Conservation (phyloP, 1,140 invertebrate genomes). For the Achatina immaculata region DNA sequence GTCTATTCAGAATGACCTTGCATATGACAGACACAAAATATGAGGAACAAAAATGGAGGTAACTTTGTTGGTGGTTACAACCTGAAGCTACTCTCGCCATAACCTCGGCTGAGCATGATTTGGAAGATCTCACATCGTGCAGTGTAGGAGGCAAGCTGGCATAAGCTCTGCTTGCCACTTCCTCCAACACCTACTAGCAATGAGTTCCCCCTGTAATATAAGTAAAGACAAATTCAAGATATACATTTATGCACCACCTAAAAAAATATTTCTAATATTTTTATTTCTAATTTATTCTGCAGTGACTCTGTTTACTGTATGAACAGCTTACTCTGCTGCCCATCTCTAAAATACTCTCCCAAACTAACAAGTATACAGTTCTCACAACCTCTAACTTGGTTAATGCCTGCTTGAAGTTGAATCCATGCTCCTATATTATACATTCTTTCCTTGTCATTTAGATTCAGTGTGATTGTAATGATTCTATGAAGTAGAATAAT, state of each 20-base stretch:
- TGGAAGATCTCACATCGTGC: slow-evolving; percentile 81
- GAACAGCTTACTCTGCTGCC: not conserved
- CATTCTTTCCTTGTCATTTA: too few species aligned
- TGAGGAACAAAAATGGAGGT: too few species aligned
- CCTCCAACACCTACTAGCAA: slow-evolving; percentile 86
- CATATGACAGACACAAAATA: too few species aligned
- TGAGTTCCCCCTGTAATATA: slow-evolving; percentile 76
- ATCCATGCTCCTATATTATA: too few species aligned
- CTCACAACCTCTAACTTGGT: not conserved
- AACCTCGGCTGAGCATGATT: slow-evolving; percentile 83
- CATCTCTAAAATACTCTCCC: not conserved
- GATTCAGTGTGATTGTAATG: too few species aligned
- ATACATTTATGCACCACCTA: not conserved
- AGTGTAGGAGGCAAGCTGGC: slow-evolving; percentile 59
- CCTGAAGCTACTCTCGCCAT: slow-evolving; percentile 82
- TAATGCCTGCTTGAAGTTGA: too few species aligned
- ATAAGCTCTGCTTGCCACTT: slow-evolving; percentile 80
- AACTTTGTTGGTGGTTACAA: too few species aligned
- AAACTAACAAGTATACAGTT: slow-evolving; percentile 78
- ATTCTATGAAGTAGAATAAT: too few species aligned
- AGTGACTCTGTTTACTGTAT: not conserved
- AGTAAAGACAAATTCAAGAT: not conserved
- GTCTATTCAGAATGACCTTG: too few species aligned
- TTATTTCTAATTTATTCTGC: too few species aligned
- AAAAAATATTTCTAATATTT: too few species aligned